phyloP scores from a whole-genome alignment of 1,140 invertebrate species.

The Orius insidiosus region DNA sequence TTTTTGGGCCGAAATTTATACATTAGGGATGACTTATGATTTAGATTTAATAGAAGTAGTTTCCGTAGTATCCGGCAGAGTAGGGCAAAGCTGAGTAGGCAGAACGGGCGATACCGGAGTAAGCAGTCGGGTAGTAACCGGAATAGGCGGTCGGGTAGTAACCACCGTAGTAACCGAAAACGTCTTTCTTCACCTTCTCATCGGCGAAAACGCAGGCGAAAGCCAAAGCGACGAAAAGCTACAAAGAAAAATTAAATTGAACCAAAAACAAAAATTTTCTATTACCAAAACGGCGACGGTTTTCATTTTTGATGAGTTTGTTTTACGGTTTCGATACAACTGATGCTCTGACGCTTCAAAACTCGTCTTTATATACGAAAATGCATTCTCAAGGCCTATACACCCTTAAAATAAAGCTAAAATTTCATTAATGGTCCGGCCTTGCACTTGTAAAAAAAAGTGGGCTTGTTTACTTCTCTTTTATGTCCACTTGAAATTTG shows the following conservation, averaged over 20 bases:
- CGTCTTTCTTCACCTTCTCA: slow-evolving; percentile 15
- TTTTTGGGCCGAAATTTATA: not conserved
- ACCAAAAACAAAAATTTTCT: no score
- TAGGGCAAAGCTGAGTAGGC: not conserved
- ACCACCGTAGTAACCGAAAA: slow-evolving; percentile 9
- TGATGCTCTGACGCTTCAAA: no score
- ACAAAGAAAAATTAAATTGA: not conserved
- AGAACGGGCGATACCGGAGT: not conserved
- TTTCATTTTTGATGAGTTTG: no score
- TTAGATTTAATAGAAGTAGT: not conserved
- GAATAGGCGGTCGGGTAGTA: not conserved
- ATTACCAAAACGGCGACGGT: no score
- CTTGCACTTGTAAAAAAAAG: no score
- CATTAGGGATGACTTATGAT: not conserved
- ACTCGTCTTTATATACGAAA: no score
- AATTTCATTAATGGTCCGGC: no score
- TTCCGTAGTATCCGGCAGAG: slow-evolving; percentile 1
- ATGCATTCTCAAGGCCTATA: no score
- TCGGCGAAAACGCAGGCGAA: slow-evolving; percentile 13
- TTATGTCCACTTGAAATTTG: no score
- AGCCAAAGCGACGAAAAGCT: slow-evolving; percentile 12
- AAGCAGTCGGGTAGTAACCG: not conserved
- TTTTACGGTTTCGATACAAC: no score
- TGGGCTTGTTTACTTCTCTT: no score
- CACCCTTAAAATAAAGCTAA: no score